phyloP scores from a whole-genome alignment of 2,113 vertebrate genomes.

The Hippocampus mohnikei region DNA sequence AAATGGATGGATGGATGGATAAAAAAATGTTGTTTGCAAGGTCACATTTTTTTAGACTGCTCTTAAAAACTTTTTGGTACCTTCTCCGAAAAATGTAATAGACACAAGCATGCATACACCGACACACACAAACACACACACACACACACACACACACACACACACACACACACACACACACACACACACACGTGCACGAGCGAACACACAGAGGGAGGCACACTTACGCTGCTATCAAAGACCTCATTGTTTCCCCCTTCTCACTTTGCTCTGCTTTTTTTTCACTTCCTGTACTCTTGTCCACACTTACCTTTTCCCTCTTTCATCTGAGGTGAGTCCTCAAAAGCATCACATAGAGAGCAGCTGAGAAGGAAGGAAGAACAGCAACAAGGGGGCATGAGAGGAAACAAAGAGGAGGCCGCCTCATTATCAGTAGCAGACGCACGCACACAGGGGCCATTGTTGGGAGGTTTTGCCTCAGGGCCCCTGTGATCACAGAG shows the following conservation, averaged over 20 bases:
- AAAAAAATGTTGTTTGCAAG: background rate
- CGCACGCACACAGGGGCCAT: background rate
- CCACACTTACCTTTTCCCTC: constrained; percentile 2
- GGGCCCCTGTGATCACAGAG: background rate
- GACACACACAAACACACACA: too few relatives aligned
- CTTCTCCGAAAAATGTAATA: background rate
- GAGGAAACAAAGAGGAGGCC: constrained; percentile 5
- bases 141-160: constrained; percentile 9
- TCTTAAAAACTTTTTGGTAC: background rate
- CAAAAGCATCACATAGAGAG: constrained; percentile 3
- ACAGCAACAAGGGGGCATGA: background rate
- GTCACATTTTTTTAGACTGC: background rate
- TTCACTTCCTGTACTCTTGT: constrained; percentile 4
- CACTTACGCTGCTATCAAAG: background rate
- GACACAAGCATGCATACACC: background rate
- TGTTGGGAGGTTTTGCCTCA: background rate
- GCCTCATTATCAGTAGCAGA: constrained; percentile 3
- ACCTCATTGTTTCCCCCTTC: background rate
- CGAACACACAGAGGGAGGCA: background rate
- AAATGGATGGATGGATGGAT: too few relatives aligned
- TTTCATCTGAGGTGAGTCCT: constrained; percentile 4
- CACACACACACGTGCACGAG: constrained; percentile 5
- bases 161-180: constrained; percentile 14
- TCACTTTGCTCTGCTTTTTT: background rate
- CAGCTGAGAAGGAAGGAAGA: background rate